Evolutionary conservation across 2,888 invertebrate species (phyloP).

Genomic region (Napeogenes sylphis): DNA sequence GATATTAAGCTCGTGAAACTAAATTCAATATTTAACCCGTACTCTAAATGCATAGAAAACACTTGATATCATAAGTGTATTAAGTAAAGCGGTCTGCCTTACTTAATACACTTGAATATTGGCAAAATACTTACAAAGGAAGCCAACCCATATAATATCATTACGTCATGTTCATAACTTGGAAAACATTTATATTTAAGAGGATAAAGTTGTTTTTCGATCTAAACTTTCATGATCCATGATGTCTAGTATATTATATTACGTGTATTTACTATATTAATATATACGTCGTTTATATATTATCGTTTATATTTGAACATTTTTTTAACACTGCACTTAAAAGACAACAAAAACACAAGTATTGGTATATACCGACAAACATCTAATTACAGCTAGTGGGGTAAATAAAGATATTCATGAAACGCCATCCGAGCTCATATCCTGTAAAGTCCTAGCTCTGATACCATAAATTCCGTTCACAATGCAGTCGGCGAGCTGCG

Average conservation of each 20-base stretch:
- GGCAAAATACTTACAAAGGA: too few species aligned
- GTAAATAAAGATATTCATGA: slow-evolving; percentile 25
- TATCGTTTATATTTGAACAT: too few species aligned
- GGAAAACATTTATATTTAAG: too few species aligned
- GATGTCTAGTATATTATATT: too few species aligned
- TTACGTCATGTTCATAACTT: too few species aligned
- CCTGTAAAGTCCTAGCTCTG: slow-evolving; percentile 38
- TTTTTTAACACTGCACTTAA: too few species aligned
- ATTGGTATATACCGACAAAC: not conserved
- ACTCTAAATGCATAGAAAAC: not conserved
- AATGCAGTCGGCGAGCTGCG: slow-evolving; percentile 38
- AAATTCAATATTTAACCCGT: not conserved
- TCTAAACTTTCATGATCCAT: too few species aligned
- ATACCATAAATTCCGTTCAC: slow-evolving; percentile 40
- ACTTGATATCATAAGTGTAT: not conserved
- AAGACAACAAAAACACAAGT: too few species aligned
- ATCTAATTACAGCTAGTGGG: slow-evolving; percentile 5
- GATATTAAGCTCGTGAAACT: not conserved
- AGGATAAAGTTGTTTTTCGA: too few species aligned
- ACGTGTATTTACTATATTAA: too few species aligned
- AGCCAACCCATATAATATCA: not conserved
- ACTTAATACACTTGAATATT: not conserved
- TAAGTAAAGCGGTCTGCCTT: not conserved
- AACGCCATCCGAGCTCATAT: slow-evolving; percentile 22
- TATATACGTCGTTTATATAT: too few species aligned